Base-by-base conservation (phyloP, 1,140 invertebrate species). In the Caenorhabditis inopinata region DNA sequence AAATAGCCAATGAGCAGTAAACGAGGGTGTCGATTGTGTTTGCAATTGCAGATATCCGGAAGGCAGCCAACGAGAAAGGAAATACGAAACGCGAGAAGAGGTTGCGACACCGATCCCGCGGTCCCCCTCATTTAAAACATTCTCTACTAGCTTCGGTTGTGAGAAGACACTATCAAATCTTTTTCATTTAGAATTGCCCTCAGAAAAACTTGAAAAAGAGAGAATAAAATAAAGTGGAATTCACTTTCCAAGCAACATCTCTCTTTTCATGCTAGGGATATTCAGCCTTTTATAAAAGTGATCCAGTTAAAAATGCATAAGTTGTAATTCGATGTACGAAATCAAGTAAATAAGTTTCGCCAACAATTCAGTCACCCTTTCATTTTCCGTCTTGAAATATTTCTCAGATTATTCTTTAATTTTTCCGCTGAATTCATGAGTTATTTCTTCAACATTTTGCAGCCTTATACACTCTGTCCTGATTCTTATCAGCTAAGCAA, bases 81-180 rank as follows among this genome's bases (percentile, higher is more conserved):
- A 68, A 68, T 68, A 68, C 58, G 58, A 68, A 68, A 68, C 58
- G 58, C 58, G 58, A 68, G 58, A 68, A 68, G 58, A 68, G 58
- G 58, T 68, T 68, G 58, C 58, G 58, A 68, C 58, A 68, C 58
- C 58, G 58, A 68, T 68, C 58, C 29, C 53, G 49, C 49, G 49
- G n/a, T 42, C n/a, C 58, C 58, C 58, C 32, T 38, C 29, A 38
- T 68, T 68, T 38, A 68, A 68, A 68, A 38, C 29, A 38, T 68
- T 38, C 32, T 38, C 58, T 42, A 68, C 58, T 68, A 38, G 58
- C 38, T 68, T 68, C 32, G 58, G 58, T 38, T 58, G n/a, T 68
- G 58, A 38, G 58, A 68, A 68, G 58, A 68, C 58, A 68, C 58
- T 32, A 68, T 32, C 58, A 68, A 62, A 68, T 32, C 25, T 68